These are phyloP conservation scores for Pangasius sanitwongsei DNA, from an alignment of 2,797 vertebrate species.

Conservation along the genomic window DNA sequence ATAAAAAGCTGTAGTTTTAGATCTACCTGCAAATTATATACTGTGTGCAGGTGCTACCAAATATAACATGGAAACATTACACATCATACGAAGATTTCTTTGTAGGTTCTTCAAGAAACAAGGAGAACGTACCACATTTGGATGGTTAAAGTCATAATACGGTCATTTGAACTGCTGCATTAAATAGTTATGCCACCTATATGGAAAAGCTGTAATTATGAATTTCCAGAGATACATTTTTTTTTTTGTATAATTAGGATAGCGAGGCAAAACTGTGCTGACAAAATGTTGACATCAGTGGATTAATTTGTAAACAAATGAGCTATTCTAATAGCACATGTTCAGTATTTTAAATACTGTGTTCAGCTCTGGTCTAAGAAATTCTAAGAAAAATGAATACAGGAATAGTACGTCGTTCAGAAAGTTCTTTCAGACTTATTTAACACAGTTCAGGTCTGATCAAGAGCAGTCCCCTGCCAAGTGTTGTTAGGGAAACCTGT, in stretches of 20 bases:
- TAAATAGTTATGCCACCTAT: neutral
- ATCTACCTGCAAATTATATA: slow-evolving; percentile 11
- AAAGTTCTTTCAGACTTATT: slow-evolving; percentile 29
- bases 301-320: slow-evolving; percentile 43
- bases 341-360: slow-evolving; percentile 47
- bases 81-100: neutral
- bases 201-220: neutral
- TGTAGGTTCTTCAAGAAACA: neutral
- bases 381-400: slow-evolving; percentile 21
- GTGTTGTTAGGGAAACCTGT: slow-evolving; percentile 27
- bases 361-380: slow-evolving; percentile 35
- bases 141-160: neutral
- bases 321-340: slow-evolving; percentile 16
- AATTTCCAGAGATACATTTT: neutral
- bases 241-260: neutral
- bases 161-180: neutral
- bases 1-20: slow-evolving; percentile 3
- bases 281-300: slow-evolving; percentile 45
- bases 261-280: neutral
- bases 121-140: neutral
- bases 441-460: slow-evolving; percentile 9
- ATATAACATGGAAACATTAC: neutral
- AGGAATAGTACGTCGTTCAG: slow-evolving; percentile 12
- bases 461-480: slow-evolving; percentile 32
- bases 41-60: slow-evolving; percentile 16